Base-by-base conservation (phyloP, 2,797 vertebrate species). In the Austrolebias charrua region DNA sequence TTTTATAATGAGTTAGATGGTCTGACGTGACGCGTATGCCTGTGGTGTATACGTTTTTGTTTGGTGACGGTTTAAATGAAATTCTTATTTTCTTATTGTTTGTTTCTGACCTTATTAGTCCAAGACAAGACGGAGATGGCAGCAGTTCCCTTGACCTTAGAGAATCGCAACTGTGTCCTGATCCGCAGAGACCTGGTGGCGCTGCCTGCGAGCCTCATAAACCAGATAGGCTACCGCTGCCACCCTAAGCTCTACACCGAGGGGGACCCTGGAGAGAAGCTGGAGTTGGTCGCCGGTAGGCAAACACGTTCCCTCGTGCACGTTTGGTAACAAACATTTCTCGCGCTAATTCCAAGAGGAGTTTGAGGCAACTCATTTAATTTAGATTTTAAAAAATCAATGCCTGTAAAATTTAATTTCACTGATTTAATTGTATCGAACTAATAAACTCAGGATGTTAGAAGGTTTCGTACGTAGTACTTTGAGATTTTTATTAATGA, bases 211-310 rank as follows among this genome's bases (percentile, higher is more conserved):
- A 98, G 97, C 73, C 95, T 99, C 67, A 97, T 99, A 91, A 99
- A 95, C 83, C 98, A 99, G 87, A 99, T 99, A 0, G 98, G 98
- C 0, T 98, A 99, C 83, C 95, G 98, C 35, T 99, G 98, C 87
- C 98, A 99, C 89, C 96, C 96, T 0, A 98, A 99, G 51, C 97
- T 99, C 75, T 99, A 99, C 92, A 96, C 96, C 0, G 98, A 99
- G 87, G 97, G 98, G 5, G 97, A 99, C 85, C 98, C 98, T 0
- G 98, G 98, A 15, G 98, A 99, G 80, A 99, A 99, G 84, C 93
- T 99, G 83, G 98, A 99, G 89, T 91, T 99, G 0, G 97, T 99
- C 47, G 96, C 93, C 91, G 97, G 97, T 99, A 92, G 57, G 89
- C 57, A 54, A 1, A 1, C 55, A 44, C 38, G 35, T 64, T 12